Base-by-base conservation (phyloP, 2,113 vertebrate genomes). In the Tetrao urogallus region DNA sequence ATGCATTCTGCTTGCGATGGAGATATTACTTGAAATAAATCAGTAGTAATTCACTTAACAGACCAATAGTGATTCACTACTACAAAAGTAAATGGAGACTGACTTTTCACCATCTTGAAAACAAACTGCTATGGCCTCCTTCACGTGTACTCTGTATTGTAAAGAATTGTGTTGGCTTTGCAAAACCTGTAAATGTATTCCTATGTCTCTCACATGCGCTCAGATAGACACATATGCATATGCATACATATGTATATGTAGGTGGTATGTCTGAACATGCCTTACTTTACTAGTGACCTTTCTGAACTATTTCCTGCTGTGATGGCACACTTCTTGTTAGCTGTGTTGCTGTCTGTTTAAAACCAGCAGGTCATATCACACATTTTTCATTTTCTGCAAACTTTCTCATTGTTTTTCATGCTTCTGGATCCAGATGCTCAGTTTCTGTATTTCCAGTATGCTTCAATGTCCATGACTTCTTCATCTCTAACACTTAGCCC, bases 171-270 rank as follows among this genome's bases (percentile, higher is more conserved):
- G 8, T 13, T 48, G 18, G 8, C 42, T 82, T 82, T 75, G 15
- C 2, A 3, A n/a, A 69, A 3, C 4, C 4, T 16, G 4, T 10
- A 3, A 9, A 60, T 75, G 2, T 47, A 40, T 85, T 82, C 86
- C 47, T 48, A 13, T 5, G 18, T 28, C 10, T 85, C 45, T 24
- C 15, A 66, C 57, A 27, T 38, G 19, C 21, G 66, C 60, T 28
- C 11, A 71, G 22, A 40, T 0, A 0, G 19, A 65, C 10, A 20
- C 7, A 21, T 7, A 48, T 1, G 1, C 15, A n/a, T 2, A 4
- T 24, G 10, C 11, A 40, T 40, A 40, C 40, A 40, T 43, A 16
- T 43, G 11, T 16, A 28, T 8, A 25, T 6, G 13, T 47, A 21
- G 8, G 24, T 40, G 38, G 2, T 52, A 4, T 38, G 13, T 13